Evolutionary conservation across 2,113 vertebrate genomes (phyloP), one percentile per base, ranked within the genome.

Genomic region (Mellivora capensis): DNA sequence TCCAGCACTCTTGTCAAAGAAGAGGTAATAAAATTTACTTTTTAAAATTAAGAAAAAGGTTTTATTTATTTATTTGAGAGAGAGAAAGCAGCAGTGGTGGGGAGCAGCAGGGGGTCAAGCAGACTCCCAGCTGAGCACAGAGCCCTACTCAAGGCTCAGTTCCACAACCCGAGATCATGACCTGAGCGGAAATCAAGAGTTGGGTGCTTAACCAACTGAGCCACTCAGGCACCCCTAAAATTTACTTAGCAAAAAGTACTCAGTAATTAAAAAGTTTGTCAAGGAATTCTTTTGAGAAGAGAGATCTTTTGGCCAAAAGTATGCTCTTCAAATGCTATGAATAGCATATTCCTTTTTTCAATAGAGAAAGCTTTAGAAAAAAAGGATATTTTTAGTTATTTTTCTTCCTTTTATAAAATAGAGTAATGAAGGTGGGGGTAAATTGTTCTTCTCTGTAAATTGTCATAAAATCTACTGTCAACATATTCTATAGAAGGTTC

Each of bases 351-450:
- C 7, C 9, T 4, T 0, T 91, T 86, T 95, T 72, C 13, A 91
- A 13, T 17, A 84, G 37, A 69, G 31, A 77, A 57, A 29, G 34
- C 85, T 86, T 95, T 90, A 29, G 23, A 96, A 74, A 89, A 7
- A 80, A 7, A 12, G 27, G 0, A 25, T 15, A 25, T 31, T 42
- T 61, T 76, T 61, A 76, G 6, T 93, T 42, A 67, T 20, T 25
- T n/a, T 77, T 93, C 42, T 96, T 84, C 37, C 8, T 88, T 95
- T 87, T 72, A 77, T 79, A 64, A 90, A 91, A 83, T 61, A 8
- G 39, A 86, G 6, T 85, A 86, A 2, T 52, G 17, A 29, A 94
- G 80, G 12, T 87, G 15, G 54, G 0, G 4, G 4, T 85, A 20
- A 94, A 95, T 3, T 89, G 9, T 79, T 62, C 31, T 67, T 94